These are phyloP conservation scores for Galaxea fascicularis DNA, from an alignment of 92 coral and sea anemone genomes.

Conservation along the genomic window DNA sequence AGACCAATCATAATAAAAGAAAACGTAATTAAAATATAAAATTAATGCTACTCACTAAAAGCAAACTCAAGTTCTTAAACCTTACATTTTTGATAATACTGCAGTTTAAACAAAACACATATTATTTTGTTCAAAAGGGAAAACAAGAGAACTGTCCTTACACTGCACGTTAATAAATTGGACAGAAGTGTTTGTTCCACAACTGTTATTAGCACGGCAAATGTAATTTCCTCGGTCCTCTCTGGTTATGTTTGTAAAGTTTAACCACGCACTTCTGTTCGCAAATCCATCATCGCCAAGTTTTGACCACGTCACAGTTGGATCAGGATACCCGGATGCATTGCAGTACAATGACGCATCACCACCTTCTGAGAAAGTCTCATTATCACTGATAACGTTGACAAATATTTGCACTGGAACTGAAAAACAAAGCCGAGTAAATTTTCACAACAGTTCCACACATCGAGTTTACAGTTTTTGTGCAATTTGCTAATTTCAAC, in stretches of 20 bases:
- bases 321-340: background rate
- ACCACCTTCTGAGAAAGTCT: background rate
- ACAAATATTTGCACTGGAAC: background rate
- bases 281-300: accelerated
- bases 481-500: background rate
- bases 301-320: background rate
- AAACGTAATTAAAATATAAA: too few relatives aligned
- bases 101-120: too few relatives aligned
- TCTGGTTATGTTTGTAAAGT: background rate
- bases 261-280: background rate
- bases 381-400: background rate
- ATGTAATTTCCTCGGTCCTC: background rate
- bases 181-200: background rate
- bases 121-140: too few relatives aligned
- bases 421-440: background rate
- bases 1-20: too few relatives aligned
- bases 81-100: background rate
- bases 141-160: too few relatives aligned
- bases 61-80: too few relatives aligned
- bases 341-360: background rate
- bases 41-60: too few relatives aligned
- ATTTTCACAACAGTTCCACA: background rate
- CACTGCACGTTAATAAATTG: too few relatives aligned
- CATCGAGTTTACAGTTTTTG: too few relatives aligned
- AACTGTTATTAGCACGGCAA: background rate